Conservation (phyloP, 1,140 invertebrate genomes). For the Diachasmimorpha longicaudata region DNA sequence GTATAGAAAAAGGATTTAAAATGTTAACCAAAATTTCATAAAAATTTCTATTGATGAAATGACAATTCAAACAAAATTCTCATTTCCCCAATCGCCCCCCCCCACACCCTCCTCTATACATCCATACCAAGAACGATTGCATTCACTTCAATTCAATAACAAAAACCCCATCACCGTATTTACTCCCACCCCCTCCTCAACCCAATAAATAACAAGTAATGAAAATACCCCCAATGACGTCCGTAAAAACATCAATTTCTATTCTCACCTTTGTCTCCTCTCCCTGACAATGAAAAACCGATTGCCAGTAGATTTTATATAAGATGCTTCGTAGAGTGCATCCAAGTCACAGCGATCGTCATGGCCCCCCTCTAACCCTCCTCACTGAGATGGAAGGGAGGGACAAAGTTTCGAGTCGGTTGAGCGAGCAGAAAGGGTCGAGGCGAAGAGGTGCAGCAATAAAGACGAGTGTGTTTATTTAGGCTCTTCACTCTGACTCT, state of each 20-base stretch:
- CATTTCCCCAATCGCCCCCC: no score
- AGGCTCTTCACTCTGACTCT: constrained; percentile 51
- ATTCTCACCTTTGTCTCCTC: constrained; percentile 8
- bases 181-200: background rate
- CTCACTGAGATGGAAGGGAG: background rate
- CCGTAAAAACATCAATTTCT: constrained; percentile 27
- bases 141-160: no score
- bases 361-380: background rate
- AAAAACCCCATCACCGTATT: background rate
- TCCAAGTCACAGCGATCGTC: background rate
- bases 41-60: no score
- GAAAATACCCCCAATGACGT: constrained; percentile 25
- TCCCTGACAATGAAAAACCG: background rate
- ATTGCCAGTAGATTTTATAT: background rate
- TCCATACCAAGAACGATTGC: no score
- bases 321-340: background rate
- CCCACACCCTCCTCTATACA: no score
- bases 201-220: background rate
- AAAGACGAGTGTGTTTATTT: constrained; percentile 61
- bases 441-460: constrained; percentile 53
- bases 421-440: constrained; percentile 37
- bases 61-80: no score
- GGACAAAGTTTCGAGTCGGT: constrained; percentile 42
- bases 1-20: no score
- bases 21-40: no score